These are phyloP conservation scores for Pteronotus mesoamericanus DNA, from an alignment of 2,797 vertebrate genomes.

Conservation along the genomic window DNA sequence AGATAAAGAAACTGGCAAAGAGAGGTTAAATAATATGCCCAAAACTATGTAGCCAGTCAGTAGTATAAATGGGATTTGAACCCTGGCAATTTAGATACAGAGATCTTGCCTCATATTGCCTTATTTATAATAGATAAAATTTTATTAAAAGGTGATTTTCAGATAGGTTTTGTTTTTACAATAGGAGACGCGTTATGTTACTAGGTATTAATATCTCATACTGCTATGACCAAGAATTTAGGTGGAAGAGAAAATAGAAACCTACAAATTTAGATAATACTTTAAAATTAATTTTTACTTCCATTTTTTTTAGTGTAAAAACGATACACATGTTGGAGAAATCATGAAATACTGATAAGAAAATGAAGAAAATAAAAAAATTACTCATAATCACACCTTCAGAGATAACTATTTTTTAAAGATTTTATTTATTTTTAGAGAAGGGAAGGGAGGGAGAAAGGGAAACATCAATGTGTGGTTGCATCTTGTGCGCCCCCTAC, in stretches of 20 bases:
- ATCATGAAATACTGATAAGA: not conserved
- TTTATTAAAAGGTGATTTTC: not conserved
- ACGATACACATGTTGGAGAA: not conserved
- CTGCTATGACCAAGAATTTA: not conserved
- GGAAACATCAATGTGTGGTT: too few relatives aligned
- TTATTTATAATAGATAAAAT: not conserved
- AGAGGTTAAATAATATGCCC: not conserved
- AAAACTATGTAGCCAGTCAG: not conserved
- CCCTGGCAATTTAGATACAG: not conserved
- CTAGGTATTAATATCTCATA: not conserved
- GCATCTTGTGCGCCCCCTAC: too few relatives aligned
- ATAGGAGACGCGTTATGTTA: not conserved
- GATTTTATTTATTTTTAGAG: too few relatives aligned
- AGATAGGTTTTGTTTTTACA: not conserved
- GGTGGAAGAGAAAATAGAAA: conserved; percentile 34
- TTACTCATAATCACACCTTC: not conserved
- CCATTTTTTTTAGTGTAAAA: not conserved
- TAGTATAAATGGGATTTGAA: not conserved
- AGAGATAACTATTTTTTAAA: not conserved
- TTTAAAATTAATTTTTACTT: not conserved
- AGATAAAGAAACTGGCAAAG: not conserved
- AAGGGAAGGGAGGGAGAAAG: too few relatives aligned
- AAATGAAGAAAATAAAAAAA: conserved; percentile 1
- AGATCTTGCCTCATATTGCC: not conserved
- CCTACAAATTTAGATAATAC: conserved; percentile 26